phyloP scores from a whole-genome alignment of 1,140 invertebrate species.

The Drosophila takahashii region DNA sequence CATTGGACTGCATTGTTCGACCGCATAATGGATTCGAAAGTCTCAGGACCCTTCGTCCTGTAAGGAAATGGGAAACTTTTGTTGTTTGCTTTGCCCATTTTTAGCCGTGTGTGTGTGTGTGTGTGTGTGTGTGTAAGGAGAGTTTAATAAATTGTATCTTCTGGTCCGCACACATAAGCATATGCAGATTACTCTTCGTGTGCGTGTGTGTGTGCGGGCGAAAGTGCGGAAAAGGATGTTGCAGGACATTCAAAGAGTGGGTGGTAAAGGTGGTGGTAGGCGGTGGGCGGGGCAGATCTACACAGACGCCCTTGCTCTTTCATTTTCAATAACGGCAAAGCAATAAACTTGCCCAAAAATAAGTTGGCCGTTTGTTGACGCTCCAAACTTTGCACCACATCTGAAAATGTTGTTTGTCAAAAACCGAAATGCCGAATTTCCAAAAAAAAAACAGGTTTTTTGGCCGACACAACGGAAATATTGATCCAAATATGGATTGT shows the following conservation, averaged over 20 bases:
- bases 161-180: conserved; percentile 41
- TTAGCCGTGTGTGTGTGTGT: conserved; percentile 5
- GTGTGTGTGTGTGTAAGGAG: conserved; percentile 17
- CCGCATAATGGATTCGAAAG: background rate
- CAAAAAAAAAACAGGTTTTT: too few species aligned
- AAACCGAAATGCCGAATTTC: too few species aligned
- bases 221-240: conserved; percentile 7
- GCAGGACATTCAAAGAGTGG: conserved; percentile 9
- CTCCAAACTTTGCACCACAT: conserved; percentile 34
- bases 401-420: too few species aligned
- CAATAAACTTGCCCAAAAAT: conserved; percentile 62
- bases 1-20: conserved; percentile 9
- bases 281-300: background rate
- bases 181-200: conserved; percentile 56
- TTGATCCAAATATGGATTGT: too few species aligned
- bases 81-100: conserved; percentile 44
- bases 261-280: background rate
- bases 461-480: too few species aligned
- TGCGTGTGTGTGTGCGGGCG: conserved; percentile 3
- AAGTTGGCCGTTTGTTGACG: conserved; percentile 22
- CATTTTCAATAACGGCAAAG: conserved; percentile 68
- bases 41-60: conserved; percentile 4
- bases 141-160: conserved; percentile 72
- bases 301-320: conserved; percentile 24
- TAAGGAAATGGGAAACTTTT: conserved; percentile 38